Conservation (phyloP, 2,888 invertebrate species). For the Mantis religiosa region DNA sequence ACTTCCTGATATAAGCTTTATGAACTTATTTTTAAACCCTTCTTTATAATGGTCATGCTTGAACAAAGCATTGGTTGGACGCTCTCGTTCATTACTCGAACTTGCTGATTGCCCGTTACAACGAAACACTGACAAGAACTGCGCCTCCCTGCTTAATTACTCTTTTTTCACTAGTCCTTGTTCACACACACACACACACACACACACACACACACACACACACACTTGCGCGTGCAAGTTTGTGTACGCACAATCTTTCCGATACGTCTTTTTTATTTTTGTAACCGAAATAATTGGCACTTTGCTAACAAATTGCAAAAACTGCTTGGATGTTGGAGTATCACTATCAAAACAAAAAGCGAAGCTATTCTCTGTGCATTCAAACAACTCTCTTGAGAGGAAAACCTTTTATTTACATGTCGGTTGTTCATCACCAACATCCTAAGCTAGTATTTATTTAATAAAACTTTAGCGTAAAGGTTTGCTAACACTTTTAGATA, state of each 20-base stretch:
- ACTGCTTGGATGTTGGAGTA: not conserved
- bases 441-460: no score
- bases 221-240: no score
- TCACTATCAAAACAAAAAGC: not conserved
- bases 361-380: not conserved
- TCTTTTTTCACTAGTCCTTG: not conserved
- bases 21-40: no score
- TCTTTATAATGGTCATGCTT: no score
- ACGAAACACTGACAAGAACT: conserved; percentile 17
- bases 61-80: no score
- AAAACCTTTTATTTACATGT: not conserved
- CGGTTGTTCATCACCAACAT: not conserved
- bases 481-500: no score
- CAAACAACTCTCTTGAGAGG: not conserved
- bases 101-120: conserved; percentile 28
- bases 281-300: not conserved
- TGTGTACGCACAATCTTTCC: not conserved
- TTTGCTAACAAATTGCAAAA: not conserved
- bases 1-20: no score
- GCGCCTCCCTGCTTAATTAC: not conserved
- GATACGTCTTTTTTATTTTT: not conserved
- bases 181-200: no score
- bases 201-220: not conserved
- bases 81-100: no score
- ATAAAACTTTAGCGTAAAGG: no score